Conservation (phyloP, 2,888 invertebrate species). For the Tipula confusa region DNA sequence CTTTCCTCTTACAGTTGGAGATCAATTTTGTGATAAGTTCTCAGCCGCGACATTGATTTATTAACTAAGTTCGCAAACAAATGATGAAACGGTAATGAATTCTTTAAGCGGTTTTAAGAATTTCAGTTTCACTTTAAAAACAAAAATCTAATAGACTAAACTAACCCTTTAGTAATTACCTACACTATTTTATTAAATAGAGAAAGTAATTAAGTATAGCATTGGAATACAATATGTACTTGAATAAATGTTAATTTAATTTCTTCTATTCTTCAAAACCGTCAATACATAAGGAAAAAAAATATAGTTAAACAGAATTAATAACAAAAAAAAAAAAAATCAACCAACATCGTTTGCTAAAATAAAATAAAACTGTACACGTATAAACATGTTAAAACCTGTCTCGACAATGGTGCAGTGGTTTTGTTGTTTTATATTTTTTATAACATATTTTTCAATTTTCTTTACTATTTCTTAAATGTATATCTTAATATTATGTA, state of each 20-base stretch:
- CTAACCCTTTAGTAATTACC: too few relatives aligned
- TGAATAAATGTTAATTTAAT: not conserved
- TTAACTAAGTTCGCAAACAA: too few relatives aligned
- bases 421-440: not conserved
- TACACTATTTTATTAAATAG: not conserved
- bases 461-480: not conserved
- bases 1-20: too few relatives aligned
- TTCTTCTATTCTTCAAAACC: not conserved
- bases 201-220: slow-evolving; percentile 20
- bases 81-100: too few relatives aligned
- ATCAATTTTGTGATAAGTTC: too few relatives aligned
- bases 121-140: too few relatives aligned
- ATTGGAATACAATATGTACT: not conserved
- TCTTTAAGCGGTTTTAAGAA: too few relatives aligned
- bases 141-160: too few relatives aligned
- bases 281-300: not conserved
- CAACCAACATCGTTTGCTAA: not conserved
- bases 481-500: not conserved
- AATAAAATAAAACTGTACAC: not conserved
- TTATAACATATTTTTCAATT: not conserved
- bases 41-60: too few relatives aligned
- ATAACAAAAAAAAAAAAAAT: not conserved
- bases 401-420: slow-evolving; percentile 1
- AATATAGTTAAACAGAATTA: not conserved
- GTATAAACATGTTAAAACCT: not conserved